Evolutionary conservation across 1,140 invertebrate species (phyloP).

Genomic region (Melipona quadrifasciata): DNA sequence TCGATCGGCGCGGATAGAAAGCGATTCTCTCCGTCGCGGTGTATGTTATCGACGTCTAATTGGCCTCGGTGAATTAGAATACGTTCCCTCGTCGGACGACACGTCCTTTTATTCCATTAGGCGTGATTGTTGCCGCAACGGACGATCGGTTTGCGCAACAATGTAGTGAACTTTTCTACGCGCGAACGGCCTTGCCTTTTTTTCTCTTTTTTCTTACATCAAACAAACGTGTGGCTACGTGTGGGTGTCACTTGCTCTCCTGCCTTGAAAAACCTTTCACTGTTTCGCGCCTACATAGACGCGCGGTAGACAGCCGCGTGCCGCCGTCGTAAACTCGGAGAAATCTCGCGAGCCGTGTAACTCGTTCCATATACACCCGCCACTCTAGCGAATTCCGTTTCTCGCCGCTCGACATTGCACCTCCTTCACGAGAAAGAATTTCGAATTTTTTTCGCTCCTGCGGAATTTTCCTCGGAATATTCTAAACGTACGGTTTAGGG

Average conservation of each 20-base stretch:
- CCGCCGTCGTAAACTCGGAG: conserved; percentile 53
- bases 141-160: conserved; percentile 67
- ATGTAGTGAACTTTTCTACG: conserved; percentile 69
- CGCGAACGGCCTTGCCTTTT: conserved; percentile 74
- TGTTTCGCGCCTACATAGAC: conserved; percentile 70
- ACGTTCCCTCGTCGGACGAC: conserved; percentile 19
- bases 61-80: conserved; percentile 40
- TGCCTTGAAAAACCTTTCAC: conserved; percentile 74
- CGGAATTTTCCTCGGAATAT: too few relatives aligned
- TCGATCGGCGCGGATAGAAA: background rate
- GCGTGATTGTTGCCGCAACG: conserved; percentile 70
- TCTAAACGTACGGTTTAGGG: too few relatives aligned
- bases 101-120: conserved; percentile 54
- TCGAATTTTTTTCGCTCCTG: too few relatives aligned
- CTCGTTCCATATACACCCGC: conserved; percentile 31
- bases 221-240: conserved; percentile 19
- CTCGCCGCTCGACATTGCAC: background rate
- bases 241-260: conserved; percentile 74
- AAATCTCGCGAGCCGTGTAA: conserved; percentile 54
- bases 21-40: background rate
- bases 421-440: background rate
- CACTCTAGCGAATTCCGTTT: conserved; percentile 29
- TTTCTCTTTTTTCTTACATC: conserved; percentile 44
- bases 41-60: conserved; percentile 39
- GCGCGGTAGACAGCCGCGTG: conserved; percentile 55